A percentile compares a stretch with the other conserved stretches of the same genome.
These are phyloP conservation scores for Melipona bicolor DNA, from an alignment of 2,888 invertebrate genomes.

Conservation along the genomic window DNA sequence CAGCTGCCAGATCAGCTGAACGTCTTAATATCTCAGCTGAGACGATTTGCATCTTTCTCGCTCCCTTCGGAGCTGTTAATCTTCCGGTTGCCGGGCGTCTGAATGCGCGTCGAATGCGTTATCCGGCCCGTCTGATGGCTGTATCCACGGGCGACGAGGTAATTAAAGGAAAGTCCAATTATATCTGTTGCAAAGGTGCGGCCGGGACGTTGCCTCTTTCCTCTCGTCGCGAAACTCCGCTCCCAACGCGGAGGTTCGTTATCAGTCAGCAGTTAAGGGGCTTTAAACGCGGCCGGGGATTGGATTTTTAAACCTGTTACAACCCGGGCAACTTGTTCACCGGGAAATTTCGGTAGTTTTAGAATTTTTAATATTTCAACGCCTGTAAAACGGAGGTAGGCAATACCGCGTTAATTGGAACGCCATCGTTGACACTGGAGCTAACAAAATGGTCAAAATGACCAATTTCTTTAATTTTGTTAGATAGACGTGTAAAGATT, in stretches of 20 bases:
- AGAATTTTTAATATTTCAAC: no score
- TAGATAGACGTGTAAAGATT: no score
- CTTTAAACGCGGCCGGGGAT: constrained; percentile 9
- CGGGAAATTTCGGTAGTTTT: no score
- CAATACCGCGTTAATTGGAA: no score
- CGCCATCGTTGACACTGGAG: no score
- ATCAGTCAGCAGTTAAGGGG: constrained; percentile 25
- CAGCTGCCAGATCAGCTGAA: constrained; percentile 33
- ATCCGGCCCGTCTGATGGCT: constrained; percentile 40
- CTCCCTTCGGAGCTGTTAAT: constrained; percentile 47
- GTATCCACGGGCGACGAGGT: constrained; percentile 34
- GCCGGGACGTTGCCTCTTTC: constrained; percentile 31
- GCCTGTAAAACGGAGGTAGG: no score
- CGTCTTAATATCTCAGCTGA: constrained; percentile 42
- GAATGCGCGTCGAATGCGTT: constrained; percentile 54
- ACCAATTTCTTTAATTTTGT: no score
- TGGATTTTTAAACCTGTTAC: no score
- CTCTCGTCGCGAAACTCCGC: constrained; percentile 29
- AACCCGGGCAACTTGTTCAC: no score
- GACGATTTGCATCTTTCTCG: constrained; percentile 48
- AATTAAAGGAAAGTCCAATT: constrained; percentile 58
- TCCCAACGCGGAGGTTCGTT: constrained; percentile 22
- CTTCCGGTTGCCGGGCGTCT: constrained; percentile 28
- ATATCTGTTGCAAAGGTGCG: constrained; percentile 48
- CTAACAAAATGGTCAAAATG: no score